phyloP scores from a whole-genome alignment of 2,113 vertebrate species.

The Thryonomys swinderianus region DNA sequence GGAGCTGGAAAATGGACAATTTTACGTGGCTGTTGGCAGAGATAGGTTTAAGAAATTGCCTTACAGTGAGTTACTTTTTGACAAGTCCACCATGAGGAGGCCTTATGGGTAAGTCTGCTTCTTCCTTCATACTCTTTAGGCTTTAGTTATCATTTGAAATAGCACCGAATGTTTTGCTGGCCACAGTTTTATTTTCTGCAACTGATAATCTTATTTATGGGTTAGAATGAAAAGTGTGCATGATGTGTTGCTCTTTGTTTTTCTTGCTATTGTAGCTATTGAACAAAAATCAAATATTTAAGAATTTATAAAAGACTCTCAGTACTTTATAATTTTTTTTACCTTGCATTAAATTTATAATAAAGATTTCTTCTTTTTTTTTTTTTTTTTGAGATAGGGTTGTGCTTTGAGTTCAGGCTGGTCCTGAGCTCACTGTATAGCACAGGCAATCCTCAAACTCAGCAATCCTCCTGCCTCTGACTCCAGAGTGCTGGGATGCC shows the following conservation, averaged over 20 bases:
- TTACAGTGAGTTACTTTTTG: constrained; percentile 92
- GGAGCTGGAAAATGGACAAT: constrained; percentile 94
- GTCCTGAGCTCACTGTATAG: too few species aligned
- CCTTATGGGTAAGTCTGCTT: constrained; percentile 89
- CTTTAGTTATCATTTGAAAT: neutral
- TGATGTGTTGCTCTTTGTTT: neutral
- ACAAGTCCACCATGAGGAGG: constrained; percentile 89
- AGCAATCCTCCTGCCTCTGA: too few species aligned
- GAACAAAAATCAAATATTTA: neutral
- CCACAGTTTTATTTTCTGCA: neutral
- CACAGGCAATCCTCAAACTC: too few species aligned
- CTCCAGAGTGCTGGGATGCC: too few species aligned
- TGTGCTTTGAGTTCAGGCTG: too few species aligned
- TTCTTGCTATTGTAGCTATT: neutral
- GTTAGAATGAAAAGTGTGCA: neutral
- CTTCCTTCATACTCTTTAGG: neutral
- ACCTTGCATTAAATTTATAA: neutral
- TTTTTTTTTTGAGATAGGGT: too few species aligned
- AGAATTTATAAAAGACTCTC: neutral
- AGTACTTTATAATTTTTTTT: neutral
- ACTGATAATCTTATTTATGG: neutral
- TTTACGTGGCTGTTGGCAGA: constrained; percentile 96
- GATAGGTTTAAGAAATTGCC: constrained; percentile 96
- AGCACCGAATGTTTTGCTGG: neutral
- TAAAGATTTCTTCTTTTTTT: neutral